Evolutionary conservation across 2,797 vertebrate genomes (phyloP).

Genomic region (Sparidentex hasta): DNA sequence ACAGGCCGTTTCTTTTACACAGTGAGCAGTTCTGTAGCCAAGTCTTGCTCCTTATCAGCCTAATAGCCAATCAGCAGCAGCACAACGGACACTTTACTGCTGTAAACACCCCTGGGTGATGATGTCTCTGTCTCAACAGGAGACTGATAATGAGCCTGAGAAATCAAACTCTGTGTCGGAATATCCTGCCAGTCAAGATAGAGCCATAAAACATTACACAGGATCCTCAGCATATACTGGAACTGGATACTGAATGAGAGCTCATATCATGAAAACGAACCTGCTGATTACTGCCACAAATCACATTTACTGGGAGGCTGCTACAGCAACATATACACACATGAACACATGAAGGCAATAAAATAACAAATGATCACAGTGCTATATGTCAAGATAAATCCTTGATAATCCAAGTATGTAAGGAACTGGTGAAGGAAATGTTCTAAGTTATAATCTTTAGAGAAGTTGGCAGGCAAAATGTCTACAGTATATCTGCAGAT

Average conservation of each 20-base stretch:
- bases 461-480: slow-evolving; percentile 1
- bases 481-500: slow-evolving; percentile 3
- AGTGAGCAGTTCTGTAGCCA: slow-evolving; percentile 8
- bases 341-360: background rate
- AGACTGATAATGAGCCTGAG: slow-evolving; percentile 23
- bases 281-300: background rate
- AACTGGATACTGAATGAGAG: slow-evolving; percentile 21
- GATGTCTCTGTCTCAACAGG: slow-evolving; percentile 30
- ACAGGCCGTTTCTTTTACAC: slow-evolving; percentile 1
- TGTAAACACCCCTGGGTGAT: slow-evolving; percentile 40
- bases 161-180: slow-evolving; percentile 24
- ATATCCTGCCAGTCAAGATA: slow-evolving; percentile 28
- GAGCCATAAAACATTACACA: slow-evolving; percentile 17
- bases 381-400: slow-evolving; percentile 11
- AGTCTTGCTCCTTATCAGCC: slow-evolving; percentile 33
- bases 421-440: background rate
- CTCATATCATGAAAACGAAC: slow-evolving; percentile 9
- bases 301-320: slow-evolving; percentile 7
- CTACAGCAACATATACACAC: slow-evolving; percentile 11
- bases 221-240: background rate
- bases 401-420: background rate
- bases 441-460: no score
- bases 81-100: slow-evolving; percentile 7
- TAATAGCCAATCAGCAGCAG: slow-evolving; percentile 31
- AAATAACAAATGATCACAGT: slow-evolving; percentile 13